These are phyloP conservation scores for Exaiptasia diaphana DNA, from an alignment of 64 coral and sea anemone species.

Conservation along the genomic window DNA sequence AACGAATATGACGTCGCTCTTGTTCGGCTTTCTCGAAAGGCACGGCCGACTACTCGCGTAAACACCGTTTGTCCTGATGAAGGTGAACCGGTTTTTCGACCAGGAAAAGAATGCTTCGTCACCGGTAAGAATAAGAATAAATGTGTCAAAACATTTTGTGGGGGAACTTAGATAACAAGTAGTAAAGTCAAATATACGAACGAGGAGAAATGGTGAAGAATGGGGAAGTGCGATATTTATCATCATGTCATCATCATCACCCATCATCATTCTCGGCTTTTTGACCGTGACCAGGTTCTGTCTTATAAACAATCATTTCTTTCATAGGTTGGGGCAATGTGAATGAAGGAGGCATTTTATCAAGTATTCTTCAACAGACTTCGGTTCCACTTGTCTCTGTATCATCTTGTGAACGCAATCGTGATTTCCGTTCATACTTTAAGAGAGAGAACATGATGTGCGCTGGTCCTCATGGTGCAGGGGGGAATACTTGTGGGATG, in stretches of 20 bases:
- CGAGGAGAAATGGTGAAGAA: no score
- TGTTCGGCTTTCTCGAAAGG: neutral
- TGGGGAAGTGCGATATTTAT: no score
- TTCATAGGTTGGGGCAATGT: constrained; percentile 19
- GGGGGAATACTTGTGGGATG: neutral
- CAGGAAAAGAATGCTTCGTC: constrained; percentile 12
- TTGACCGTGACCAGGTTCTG: neutral
- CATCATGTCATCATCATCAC: neutral
- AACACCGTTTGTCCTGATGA: constrained; percentile 31
- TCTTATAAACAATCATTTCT: neutral
- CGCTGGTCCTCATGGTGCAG: neutral
- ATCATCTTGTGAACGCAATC: neutral
- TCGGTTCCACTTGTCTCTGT: neutral
- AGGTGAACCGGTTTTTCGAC: neutral
- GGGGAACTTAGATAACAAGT: no score
- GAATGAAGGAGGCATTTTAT: neutral
- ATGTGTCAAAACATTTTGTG: no score
- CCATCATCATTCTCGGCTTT: neutral
- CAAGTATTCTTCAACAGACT: constrained; percentile 3
- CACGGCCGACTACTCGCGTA: constrained; percentile 7
- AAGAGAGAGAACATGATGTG: constrained; percentile 18
- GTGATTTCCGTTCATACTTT: neutral
- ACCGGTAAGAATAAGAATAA: constrained; percentile 5
- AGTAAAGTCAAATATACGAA: no score
- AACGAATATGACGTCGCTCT: constrained; percentile 36